Evolutionary conservation across 1,140 invertebrate species (phyloP), one percentile per base, ranked within the genome.

Genomic region (Coelopa frigida): DNA sequence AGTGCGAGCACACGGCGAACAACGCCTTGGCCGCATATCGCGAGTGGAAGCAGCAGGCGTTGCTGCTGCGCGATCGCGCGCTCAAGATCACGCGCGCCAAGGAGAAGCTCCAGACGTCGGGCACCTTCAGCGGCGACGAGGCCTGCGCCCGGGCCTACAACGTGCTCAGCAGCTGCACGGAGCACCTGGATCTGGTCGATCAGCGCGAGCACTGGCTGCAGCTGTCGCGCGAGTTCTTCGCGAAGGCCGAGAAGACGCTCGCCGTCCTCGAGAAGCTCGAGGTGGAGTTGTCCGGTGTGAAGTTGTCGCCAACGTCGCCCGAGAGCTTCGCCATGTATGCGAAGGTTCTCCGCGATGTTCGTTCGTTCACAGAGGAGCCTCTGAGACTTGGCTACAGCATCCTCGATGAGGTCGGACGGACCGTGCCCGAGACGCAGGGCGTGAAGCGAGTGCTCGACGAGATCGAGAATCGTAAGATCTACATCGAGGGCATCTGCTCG

Each of bases 211-310:
- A 76, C 37, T 74, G 87, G 54, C 70, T 91, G 26, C 72, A 78
- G 15, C 75, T 78, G 60, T 77, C 85, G 1, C 76, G 85, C 14
- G 70, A 75, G n/a, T 91, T 90, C 75, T 89, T 88, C 67, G 77
- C 77, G 62, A 76, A 73, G 42, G 80, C 82, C 33, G 78, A 84
- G 72, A 78, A 87, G 79, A 84, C 82, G 38, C 70, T 85, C 32
- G 82, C 75, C 42, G 85, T 86, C 67, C 59, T 89, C 44, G 83
- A 86, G 64, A 83, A 89, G 61, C 68, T 89, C 8, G 85, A 89
- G 72, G 76, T 85, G 53, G 82, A 89, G 56, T 61, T 89, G 44
- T 78, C 78, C 29, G 84, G 77, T 22, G 79, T 77, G 26, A 77
- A 81, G 38, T 68, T 84, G 58, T 73, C 80, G 3, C 68, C 76